Conservation (phyloP, 2,888 invertebrate species). For the Linyphia triangularis region DNA sequence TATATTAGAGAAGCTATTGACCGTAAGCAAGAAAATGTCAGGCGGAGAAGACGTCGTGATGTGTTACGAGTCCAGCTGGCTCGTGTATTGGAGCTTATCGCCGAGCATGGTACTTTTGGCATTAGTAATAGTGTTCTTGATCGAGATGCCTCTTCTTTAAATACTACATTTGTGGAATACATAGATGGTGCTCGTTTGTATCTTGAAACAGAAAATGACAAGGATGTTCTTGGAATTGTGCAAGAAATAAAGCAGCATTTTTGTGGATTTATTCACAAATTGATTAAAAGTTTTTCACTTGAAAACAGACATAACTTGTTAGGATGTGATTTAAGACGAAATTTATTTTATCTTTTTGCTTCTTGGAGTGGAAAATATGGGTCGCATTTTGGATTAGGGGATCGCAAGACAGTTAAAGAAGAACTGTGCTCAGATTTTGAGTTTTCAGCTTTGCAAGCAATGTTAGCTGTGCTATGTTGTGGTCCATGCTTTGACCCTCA, state of each 20-base stretch:
- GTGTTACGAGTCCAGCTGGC: constrained; percentile 94
- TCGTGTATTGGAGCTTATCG: constrained; percentile 93
- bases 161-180: constrained; percentile 94
- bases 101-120: constrained; percentile 93
- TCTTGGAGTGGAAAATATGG: constrained; percentile 96
- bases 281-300: constrained; percentile 97
- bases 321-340: constrained; percentile 91
- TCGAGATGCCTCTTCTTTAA: constrained; percentile 89
- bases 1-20: constrained; percentile 97
- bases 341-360: constrained; percentile 93
- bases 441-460: constrained; percentile 86
- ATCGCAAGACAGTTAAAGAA: constrained; percentile 77
- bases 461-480: constrained; percentile 96
- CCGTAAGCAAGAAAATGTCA: constrained; percentile 97
- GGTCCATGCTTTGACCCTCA: constrained; percentile 95
- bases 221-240: constrained; percentile 89
- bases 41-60: constrained; percentile 93
- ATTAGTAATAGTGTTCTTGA: constrained; percentile 90
- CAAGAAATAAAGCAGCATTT: constrained; percentile 95
- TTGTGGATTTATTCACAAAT: constrained; percentile 94
- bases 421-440: constrained; percentile 81
- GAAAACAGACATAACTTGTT: constrained; percentile 91
- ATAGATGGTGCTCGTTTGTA: constrained; percentile 95
- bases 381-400: constrained; percentile 79
- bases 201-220: constrained; percentile 95